Base-by-base conservation (phyloP, 2,888 invertebrate genomes). In the Agonopterix arenella region DNA sequence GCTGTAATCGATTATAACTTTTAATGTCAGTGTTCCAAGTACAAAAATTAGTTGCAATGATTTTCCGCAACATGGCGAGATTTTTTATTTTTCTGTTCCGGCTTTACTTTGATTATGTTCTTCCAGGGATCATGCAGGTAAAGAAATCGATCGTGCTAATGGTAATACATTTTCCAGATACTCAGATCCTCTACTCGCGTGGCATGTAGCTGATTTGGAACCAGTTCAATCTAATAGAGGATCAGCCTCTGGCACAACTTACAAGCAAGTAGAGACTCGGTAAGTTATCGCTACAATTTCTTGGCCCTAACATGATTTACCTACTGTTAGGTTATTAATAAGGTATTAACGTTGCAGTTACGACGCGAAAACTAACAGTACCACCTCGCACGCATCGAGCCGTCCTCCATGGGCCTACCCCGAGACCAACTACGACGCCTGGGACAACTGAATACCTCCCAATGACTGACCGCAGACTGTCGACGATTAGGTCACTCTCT, bases 331-430 rank as follows among this genome's bases (percentile, higher is more conserved):
- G 28, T 40, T 10, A 40, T 40, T 9, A 40, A 40, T 40, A n/a
- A 5, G 10, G 10, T 8, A n/a, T 3, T 40, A 8, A 40, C 40
- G 4, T 80, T 80, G 8, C 74, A 90, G 89, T 11, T 90, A 71
- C 60, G 72, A 90, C 57, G 62, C 76, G 3, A 69, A 61, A 16
- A 89, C 88, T 2, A 83, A 89, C 61, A 77, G 73, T 41, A 81
- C 80, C 4, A 67, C 80, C 0, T 75, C 84, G 0, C 81, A 84
- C 53, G 65, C 86, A 0, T 76, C 79, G 13, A 78, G 77, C 68
- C 84, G 89, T 36, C 90, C 85, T 0, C 86, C 85, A 8, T 90
- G 90, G 90, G 89, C 88, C 10, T 74, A 80, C 55, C 82, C 84
- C 0, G 85, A 84, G 45, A 67, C 66, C 3, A 55, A 68, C 7